These are phyloP conservation scores for Lycia hirtaria DNA, from an alignment of 2,888 invertebrate species.

Conservation along the genomic window DNA sequence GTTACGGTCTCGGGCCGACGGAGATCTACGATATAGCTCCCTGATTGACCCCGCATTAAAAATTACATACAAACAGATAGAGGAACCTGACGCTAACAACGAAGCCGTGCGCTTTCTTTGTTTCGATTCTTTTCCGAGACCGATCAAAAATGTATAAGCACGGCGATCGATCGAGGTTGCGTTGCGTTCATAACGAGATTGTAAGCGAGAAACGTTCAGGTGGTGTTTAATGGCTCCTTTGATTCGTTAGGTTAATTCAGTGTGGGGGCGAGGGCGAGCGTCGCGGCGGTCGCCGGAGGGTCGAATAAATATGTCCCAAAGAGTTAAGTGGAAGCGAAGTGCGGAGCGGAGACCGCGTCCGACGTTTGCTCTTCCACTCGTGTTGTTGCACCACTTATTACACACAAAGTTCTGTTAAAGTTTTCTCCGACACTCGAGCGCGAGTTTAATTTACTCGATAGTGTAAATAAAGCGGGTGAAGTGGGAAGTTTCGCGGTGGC, in stretches of 20 bases:
- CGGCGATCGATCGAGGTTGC: conserved; percentile 69
- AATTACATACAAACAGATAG: conserved; percentile 82
- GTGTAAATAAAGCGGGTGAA: conserved; percentile 85
- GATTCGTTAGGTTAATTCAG: conserved; percentile 83
- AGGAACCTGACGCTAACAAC: conserved; percentile 70
- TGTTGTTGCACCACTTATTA: conserved; percentile 86
- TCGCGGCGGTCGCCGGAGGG: conserved; percentile 81
- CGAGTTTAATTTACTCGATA: conserved; percentile 86
- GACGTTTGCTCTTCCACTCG: conserved; percentile 85
- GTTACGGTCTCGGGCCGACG: conserved; percentile 78
- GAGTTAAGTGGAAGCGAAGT: conserved; percentile 84
- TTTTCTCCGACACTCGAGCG: conserved; percentile 83
- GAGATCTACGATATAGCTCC: conserved; percentile 83
- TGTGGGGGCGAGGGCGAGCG: conserved; percentile 64
- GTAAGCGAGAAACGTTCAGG: conserved; percentile 64
- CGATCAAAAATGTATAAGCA: conserved; percentile 75
- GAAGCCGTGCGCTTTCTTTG: conserved; percentile 69
- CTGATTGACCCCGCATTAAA: conserved; percentile 86
- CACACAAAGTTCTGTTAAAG: conserved; percentile 85
- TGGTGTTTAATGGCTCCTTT: conserved; percentile 73
- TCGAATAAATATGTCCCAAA: conserved; percentile 86
- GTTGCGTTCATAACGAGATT: conserved; percentile 73
- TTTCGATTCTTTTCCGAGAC: conserved; percentile 72
- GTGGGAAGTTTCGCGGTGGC: conserved; percentile 80
- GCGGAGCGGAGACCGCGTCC: conserved; percentile 82